A percentile compares a stretch with the other conserved stretches of the same genome.
Conservation (phyloP, 2,113 vertebrate genomes). For the Channa argus region DNA sequence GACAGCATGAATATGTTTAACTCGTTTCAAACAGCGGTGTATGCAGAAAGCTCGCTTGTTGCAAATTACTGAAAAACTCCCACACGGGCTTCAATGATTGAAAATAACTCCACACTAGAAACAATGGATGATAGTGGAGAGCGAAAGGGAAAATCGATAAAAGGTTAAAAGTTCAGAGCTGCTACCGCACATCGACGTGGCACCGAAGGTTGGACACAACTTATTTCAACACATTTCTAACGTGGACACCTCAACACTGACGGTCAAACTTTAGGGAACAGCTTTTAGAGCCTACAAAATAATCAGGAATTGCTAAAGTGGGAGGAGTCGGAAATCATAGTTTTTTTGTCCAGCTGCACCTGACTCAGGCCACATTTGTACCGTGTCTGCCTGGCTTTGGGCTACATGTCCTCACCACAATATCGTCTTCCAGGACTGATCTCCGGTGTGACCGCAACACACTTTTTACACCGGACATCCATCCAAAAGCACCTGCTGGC, state of each 20-base stretch:
- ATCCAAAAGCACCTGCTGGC: too few relatives aligned
- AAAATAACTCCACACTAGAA: constrained; percentile 17
- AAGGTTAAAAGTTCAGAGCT: constrained; percentile 8
- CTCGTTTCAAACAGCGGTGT: not conserved
- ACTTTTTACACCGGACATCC: too few relatives aligned
- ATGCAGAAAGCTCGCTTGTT: constrained; percentile 5
- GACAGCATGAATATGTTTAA: constrained; percentile 1
- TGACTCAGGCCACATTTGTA: too few relatives aligned
- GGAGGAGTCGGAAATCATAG: too few relatives aligned
- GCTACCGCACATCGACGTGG: not conserved
- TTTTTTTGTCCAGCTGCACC: too few relatives aligned
- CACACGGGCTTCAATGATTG: constrained; percentile 7
- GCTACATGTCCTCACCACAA: too few relatives aligned
- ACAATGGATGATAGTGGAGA: not conserved
- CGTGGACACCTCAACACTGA: not conserved
- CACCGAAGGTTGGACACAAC: not conserved
- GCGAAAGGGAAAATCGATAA: not conserved
- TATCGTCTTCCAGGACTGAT: too few relatives aligned
- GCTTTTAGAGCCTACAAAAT: not conserved
- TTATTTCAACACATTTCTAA: not conserved
- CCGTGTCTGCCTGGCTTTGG: too few relatives aligned
- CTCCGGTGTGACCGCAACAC: not conserved
- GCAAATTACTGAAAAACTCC: constrained; percentile 19
- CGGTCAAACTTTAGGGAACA: too few relatives aligned
- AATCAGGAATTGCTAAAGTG: not conserved